A percentile compares a stretch with the other conserved stretches of the same genome.
Evolutionary conservation across 2,888 invertebrate species (phyloP).

Genomic region (Ethmia dodecea): DNA sequence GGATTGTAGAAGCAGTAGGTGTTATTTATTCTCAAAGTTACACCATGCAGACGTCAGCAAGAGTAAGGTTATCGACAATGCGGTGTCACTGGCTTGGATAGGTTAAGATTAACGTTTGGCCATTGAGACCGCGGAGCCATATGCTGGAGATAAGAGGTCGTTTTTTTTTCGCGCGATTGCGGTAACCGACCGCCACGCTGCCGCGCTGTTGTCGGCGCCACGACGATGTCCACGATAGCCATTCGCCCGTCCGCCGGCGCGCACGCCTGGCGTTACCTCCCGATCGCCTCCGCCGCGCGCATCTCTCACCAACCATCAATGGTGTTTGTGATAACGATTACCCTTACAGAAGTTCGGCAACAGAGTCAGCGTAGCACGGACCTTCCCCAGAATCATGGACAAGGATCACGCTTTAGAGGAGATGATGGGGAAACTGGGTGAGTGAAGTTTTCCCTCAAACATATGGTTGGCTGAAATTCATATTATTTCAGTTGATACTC

Average conservation of each 20-base stretch:
- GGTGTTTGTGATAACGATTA: conserved; percentile 51
- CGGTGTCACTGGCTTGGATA: no score
- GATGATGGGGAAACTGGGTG: conserved; percentile 82
- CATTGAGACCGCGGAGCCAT: conserved; percentile 25
- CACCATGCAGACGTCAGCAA: no score
- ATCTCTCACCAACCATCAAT: conserved; percentile 37
- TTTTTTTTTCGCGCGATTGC: conserved; percentile 58
- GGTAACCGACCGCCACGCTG: conserved; percentile 45
- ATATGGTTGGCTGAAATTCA: conserved; percentile 33
- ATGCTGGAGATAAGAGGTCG: conserved; percentile 55
- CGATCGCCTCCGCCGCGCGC: conserved; percentile 32
- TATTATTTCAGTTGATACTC: conserved; percentile 1
- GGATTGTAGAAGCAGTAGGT: no score
- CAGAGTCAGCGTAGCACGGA: conserved; percentile 16
- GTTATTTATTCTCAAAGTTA: no score
- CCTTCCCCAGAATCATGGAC: conserved; percentile 61
- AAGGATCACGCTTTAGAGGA: conserved; percentile 81
- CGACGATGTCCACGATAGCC: conserved; percentile 23
- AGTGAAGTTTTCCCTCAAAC: conserved; percentile 37
- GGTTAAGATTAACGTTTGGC: no score
- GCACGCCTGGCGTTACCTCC: conserved; percentile 48
- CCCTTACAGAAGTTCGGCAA: conserved; percentile 40
- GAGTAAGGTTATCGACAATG: no score
- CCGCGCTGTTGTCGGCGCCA: conserved; percentile 19
- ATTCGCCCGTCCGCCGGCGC: conserved; percentile 65